Percentiles rank a stretch among this genome's conserved stretches.
Conservation (phyloP, 2,113 vertebrate species). For the Platichthys flesus region DNA sequence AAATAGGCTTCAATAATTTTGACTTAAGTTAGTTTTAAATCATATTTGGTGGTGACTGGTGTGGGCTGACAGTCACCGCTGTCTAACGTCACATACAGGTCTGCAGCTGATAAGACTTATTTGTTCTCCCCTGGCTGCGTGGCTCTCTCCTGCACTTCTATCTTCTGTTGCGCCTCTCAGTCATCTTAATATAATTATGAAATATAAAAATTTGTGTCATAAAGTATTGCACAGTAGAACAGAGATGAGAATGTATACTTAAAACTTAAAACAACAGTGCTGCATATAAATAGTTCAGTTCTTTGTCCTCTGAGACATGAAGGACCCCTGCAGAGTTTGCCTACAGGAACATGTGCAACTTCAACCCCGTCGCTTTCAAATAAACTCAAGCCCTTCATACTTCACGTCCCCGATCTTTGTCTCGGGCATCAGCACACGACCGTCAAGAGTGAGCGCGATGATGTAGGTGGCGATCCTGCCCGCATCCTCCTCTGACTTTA, state of each 20-base stretch:
- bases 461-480: constrained; percentile 90
- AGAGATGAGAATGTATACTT: constrained; percentile 6
- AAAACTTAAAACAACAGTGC: neutral
- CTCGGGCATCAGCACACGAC: constrained; percentile 90
- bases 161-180: neutral
- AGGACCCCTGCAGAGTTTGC: neutral
- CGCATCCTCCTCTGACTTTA: constrained; percentile 92
- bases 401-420: constrained; percentile 90
- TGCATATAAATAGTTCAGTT: neutral
- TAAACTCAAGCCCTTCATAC: constrained; percentile 95
- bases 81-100: neutral
- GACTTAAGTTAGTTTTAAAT: neutral
- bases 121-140: neutral
- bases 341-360: neutral
- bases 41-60: too few relatives aligned
- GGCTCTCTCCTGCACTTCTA: neutral
- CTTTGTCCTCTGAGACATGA: neutral
- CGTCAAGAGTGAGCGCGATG: constrained; percentile 91
- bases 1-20: neutral
- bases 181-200: neutral
- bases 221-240: constrained; percentile 32
- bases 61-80: too few relatives aligned
- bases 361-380: constrained; percentile 70
- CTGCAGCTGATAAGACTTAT: neutral
- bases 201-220: constrained; percentile 17